Percentiles rank a stretch among this genome's conserved stretches.
These are phyloP conservation scores for Eulemur rufifrons DNA, from an alignment of 2,113 vertebrate genomes.

Conservation along the genomic window DNA sequence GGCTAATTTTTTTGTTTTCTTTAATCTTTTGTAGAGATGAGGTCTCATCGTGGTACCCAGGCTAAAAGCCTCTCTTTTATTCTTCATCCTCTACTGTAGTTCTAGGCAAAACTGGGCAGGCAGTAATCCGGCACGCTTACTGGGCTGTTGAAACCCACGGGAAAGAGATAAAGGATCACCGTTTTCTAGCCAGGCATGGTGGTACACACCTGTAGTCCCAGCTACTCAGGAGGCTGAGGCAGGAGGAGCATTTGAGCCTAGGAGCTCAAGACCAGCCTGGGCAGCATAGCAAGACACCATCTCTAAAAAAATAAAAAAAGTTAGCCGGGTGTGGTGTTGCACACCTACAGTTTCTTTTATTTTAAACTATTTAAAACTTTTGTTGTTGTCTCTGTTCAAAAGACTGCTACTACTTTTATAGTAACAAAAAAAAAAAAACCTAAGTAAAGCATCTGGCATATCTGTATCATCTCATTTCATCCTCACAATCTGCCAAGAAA, in stretches of 20 bases:
- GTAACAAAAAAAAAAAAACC: background rate
- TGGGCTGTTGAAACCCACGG: rapidly evolving
- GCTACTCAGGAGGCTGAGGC: too few species aligned
- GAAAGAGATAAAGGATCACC: background rate
- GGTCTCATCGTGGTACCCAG: too few species aligned
- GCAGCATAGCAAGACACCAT: too few species aligned
- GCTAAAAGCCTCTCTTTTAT: background rate
- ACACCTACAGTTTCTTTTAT: background rate
- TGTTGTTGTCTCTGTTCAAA: background rate
- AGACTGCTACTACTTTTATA: background rate
- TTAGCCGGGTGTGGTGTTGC: too few species aligned
- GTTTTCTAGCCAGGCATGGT: too few species aligned
- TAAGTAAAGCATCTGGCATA: background rate
- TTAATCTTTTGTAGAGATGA: too few species aligned
- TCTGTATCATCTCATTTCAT: background rate
- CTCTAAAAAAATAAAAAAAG: too few species aligned
- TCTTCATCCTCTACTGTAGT: background rate
- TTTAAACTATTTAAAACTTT: background rate
- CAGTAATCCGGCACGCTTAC: background rate
- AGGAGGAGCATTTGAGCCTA: too few species aligned
- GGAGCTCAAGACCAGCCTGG: too few species aligned
- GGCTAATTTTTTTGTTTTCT: too few species aligned
- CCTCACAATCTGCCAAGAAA: background rate
- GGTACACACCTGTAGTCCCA: too few species aligned
- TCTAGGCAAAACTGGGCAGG: background rate